Base-by-base conservation (phyloP, 2,888 invertebrate genomes). In the Piscicola geometra region DNA sequence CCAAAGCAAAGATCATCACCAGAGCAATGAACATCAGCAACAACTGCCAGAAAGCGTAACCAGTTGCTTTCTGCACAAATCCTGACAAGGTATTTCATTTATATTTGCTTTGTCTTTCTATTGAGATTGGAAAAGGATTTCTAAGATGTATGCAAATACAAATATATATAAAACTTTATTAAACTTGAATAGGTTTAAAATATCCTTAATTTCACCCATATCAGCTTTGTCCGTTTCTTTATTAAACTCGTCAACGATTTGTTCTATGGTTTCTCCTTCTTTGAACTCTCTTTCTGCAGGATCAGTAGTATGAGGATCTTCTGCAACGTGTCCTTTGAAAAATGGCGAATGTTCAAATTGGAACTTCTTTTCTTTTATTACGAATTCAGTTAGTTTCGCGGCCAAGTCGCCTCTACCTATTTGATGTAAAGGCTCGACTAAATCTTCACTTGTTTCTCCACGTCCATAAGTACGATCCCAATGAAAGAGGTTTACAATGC, bases 391-490 rank as follows among this genome's bases (percentile, higher is more conserved):
- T 25, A 56, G 25, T 56, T 56, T 56, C n/a, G 9, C 12, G 3
- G 60, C 60, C 5, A 56, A 25, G n/a, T 56, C 60, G 3, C n/a
- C 25, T 56, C 60, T 56, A 25, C 60, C 60, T 15, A 56, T 56
- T 56, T 56, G n/a, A 18, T 5, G 3, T n/a, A 56, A 56, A 5
- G 21, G 25, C 5, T 25, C 60, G 15, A 56, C 25, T 21, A 56
- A 21, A 56, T 56, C 60, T 56, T 56, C 12, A 21, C 60, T 25
- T 5, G 3, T 15, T 25, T 25, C 5, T 18, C 60, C 60, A 18
- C 60, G 60, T 18, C 60, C 60, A 18, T 25, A 56, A 56, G 60
- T 56, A 25, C 60, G 60, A 56, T 56, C 60, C 60, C 60, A 56
- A 25, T 21, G 60, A 56, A 56, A 18, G 60, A 56, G 60, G 60